These are phyloP conservation scores for Lasioglossum albipes DNA, from an alignment of 1,140 invertebrate species.

Conservation along the genomic window DNA sequence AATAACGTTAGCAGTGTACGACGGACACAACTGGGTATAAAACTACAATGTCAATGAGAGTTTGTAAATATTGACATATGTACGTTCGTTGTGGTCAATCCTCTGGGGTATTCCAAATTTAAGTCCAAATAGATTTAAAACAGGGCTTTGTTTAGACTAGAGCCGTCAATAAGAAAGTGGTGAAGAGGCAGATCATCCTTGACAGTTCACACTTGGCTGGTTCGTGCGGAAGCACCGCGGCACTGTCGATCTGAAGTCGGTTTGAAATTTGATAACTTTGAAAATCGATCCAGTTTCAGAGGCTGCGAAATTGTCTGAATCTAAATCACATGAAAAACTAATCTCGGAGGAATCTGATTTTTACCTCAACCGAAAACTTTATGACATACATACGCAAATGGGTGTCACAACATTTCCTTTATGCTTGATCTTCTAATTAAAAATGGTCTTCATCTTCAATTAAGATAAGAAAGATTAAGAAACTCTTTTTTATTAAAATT, in stretches of 20 bases:
- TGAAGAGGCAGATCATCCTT: slow-evolving; percentile 56
- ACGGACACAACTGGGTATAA: not conserved
- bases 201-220: slow-evolving; percentile 62
- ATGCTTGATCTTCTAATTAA: too few species aligned
- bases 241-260: slow-evolving; percentile 33
- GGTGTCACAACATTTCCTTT: too few species aligned
- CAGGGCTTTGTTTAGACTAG: slow-evolving; percentile 35
- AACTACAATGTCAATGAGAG: not conserved
- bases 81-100: not conserved
- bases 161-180: slow-evolving; percentile 7
- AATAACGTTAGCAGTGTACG: not conserved
- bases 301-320: slow-evolving; percentile 32
- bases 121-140: not conserved
- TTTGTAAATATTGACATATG: slow-evolving; percentile 20
- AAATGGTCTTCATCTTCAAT: too few species aligned
- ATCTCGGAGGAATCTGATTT: slow-evolving; percentile 45
- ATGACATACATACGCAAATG: not conserved
- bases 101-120: not conserved
- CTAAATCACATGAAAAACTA: slow-evolving; percentile 14
- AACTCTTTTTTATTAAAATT: too few species aligned
- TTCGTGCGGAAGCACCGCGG: slow-evolving; percentile 42
- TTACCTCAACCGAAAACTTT: not conserved
- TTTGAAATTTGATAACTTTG: slow-evolving; percentile 63
- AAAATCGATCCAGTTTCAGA: slow-evolving; percentile 64
- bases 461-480: too few species aligned